Conservation (phyloP, 2,888 invertebrate species). For the Cheilosia variabilis region DNA sequence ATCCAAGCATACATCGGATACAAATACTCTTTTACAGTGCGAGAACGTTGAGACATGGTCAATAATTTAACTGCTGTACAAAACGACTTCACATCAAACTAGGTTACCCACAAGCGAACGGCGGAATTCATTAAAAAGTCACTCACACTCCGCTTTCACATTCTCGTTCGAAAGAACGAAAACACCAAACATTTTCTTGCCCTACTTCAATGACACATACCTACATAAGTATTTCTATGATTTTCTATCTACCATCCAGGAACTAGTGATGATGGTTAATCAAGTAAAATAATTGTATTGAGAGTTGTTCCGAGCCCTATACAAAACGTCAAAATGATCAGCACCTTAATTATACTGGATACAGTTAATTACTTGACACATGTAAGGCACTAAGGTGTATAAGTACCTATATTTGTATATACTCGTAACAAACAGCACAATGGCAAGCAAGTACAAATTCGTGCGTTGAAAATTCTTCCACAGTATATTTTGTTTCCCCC, state of each 20-base stretch:
- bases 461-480: conserved; percentile 67
- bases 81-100: not conserved
- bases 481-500: conserved; percentile 43
- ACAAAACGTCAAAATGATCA: not conserved
- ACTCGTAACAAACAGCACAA: not conserved
- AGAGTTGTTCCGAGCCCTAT: conserved; percentile 19
- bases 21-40: not conserved
- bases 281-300: conserved; percentile 4
- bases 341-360: conserved; percentile 4
- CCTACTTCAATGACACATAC: not conserved
- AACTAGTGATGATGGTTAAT: conserved; percentile 29
- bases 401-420: not conserved
- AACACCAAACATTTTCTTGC: not conserved
- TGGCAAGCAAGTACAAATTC: conserved; percentile 40
- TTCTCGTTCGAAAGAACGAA: not conserved
- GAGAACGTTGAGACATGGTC: not conserved
- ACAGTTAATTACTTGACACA: conserved; percentile 37
- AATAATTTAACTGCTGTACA: conserved; percentile 7
- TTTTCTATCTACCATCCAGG: not conserved
- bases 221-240: not conserved
- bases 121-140: not conserved
- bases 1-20: not conserved
- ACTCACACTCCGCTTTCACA: conserved; percentile 2
- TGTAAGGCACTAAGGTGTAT: not conserved
- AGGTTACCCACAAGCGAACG: conserved; percentile 3